Conservation (phyloP, 2,888 invertebrate species). For the Hydrotaea diabolus region DNA sequence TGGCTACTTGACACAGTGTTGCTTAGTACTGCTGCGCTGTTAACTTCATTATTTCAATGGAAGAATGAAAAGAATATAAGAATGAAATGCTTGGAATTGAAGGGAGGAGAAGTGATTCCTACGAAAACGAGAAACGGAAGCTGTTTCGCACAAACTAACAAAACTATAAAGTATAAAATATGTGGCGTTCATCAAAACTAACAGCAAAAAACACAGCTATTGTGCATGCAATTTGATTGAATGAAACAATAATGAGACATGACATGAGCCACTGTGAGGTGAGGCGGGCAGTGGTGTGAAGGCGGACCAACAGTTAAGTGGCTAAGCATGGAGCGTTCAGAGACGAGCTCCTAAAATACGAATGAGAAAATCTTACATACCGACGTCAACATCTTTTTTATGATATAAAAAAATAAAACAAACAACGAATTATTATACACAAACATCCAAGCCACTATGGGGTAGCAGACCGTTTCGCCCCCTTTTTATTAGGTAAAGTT, state of each 20-base stretch:
- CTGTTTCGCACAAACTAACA: neutral
- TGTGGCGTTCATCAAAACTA: neutral
- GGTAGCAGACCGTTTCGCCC: neutral
- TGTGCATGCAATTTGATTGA: neutral
- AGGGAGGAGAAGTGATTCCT: constrained; percentile 36
- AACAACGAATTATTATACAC: too few species aligned
- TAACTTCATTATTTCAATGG: constrained; percentile 41
- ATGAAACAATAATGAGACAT: neutral
- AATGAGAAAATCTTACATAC: too few species aligned
- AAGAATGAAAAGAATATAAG: constrained; percentile 48
- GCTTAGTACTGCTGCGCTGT: constrained; percentile 11
- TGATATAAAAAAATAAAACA: too few species aligned
- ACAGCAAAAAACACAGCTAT: neutral
- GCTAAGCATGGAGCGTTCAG: too few species aligned
- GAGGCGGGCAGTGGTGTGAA: neutral
- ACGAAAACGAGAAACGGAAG: constrained; percentile 28
- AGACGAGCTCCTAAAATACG: too few species aligned
- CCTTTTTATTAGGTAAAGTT: neutral
- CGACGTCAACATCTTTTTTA: too few species aligned
- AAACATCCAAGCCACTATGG: too few species aligned
- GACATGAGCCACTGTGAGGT: neutral
- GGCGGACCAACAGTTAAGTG: neutral
- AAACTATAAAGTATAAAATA: neutral
- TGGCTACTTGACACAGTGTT: neutral
- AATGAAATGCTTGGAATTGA: constrained; percentile 41